Evolutionary conservation across 2,888 invertebrate genomes (phyloP).

Genomic region (Agriotes lineatus): DNA sequence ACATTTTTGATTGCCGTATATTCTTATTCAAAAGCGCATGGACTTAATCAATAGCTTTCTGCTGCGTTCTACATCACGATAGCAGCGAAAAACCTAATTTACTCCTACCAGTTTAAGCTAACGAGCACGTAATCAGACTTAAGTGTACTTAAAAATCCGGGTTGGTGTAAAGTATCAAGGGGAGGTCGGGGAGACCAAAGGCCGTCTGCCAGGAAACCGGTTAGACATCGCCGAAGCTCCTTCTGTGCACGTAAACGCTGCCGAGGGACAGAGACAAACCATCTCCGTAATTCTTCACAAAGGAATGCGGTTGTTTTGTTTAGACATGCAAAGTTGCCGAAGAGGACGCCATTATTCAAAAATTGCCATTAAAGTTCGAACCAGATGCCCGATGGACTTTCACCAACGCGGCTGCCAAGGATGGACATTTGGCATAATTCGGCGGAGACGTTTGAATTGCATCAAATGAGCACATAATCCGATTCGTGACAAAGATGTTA

Average conservation of each 20-base stretch:
- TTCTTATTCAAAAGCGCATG: no score
- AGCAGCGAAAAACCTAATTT: no score
- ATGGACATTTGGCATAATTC: neutral
- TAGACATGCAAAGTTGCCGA: constrained; percentile 31
- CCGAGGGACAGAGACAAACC: constrained; percentile 27
- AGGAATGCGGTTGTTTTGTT: constrained; percentile 40
- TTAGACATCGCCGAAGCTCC: constrained; percentile 20
- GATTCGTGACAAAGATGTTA: constrained; percentile 11
- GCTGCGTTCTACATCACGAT: no score
- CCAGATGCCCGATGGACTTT: neutral
- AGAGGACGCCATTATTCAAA: constrained; percentile 25
- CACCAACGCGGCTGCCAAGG: constrained; percentile 3
- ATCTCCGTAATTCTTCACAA: constrained; percentile 26
- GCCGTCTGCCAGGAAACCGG: constrained; percentile 30
- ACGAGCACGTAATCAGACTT: no score
- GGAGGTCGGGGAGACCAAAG: constrained; percentile 23
- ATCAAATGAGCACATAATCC: neutral
- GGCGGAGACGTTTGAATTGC: neutral
- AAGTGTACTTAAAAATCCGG: neutral
- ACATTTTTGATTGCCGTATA: no score
- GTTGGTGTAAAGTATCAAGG: constrained; percentile 5
- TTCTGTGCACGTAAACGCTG: constrained; percentile 14
- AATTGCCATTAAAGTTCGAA: constrained; percentile 7
- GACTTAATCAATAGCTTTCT: no score
- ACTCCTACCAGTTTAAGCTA: no score